Conservation (phyloP, 2,113 vertebrate genomes). For the Bubo bubo region DNA sequence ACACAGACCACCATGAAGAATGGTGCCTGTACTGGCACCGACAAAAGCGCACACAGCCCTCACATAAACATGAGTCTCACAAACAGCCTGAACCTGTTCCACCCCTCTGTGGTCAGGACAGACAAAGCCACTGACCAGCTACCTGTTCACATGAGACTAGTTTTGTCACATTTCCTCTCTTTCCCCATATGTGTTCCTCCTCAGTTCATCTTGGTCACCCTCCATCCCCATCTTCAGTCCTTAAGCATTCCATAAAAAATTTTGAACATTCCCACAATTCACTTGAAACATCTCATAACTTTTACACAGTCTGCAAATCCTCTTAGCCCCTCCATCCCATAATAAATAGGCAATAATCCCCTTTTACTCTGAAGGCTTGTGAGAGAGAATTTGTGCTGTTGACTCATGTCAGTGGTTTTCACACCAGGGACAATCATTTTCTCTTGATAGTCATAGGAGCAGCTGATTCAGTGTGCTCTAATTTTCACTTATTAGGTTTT, state of each 20-base stretch:
- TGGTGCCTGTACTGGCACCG: not conserved
- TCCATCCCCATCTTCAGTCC: not conserved
- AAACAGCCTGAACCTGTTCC: not conserved
- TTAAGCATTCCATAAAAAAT: not conserved
- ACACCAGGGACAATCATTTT: not conserved
- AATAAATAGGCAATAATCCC: not conserved
- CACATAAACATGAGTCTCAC: not conserved
- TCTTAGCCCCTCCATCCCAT: not conserved
- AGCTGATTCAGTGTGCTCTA: slow-evolving; percentile 1
- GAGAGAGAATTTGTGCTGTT: not conserved
- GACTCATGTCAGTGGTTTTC: not conserved
- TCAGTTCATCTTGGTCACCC: not conserved
- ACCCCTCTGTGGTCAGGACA: not conserved
- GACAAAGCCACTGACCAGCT: not conserved
- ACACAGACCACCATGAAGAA: not conserved
- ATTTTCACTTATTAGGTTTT: slow-evolving; percentile 22
- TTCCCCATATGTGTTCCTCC: not conserved
- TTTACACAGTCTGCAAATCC: not conserved
- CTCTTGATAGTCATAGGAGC: not conserved
- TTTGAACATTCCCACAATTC: not conserved
- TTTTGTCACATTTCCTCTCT: not conserved
- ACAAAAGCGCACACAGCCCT: not conserved
- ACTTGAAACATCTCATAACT: not conserved
- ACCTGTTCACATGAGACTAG: not conserved
- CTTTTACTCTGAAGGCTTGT: not conserved